Evolutionary conservation across 2,113 vertebrate genomes (phyloP), one percentile per base, ranked within the genome.

Genomic region (Sialia sialis): DNA sequence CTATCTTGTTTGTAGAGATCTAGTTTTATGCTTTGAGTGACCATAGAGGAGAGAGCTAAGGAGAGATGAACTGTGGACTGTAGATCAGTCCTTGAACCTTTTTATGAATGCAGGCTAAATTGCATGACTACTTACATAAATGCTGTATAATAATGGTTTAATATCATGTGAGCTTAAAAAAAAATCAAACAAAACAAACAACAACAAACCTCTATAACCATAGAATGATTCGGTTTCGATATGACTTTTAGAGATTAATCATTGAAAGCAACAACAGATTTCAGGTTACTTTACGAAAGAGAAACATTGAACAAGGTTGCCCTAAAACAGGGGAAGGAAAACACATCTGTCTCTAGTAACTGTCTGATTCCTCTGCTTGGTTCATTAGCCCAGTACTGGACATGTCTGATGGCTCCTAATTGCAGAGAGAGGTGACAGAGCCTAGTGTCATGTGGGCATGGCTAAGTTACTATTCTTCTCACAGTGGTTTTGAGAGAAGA

Each of bases 151-250:
- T 34, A 43, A 68, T 36, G 36, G 1, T 23, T 58, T 4, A 84
- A 48, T 34, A 38, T 22, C 15, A 32, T 20, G 10, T 52, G 11
- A 72, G 7, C 11, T 51, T 27, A 76, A 70, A 49, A 13, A 14
- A 21, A 0, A 11, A 38, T 14, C 10, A 34, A 55, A 5, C 7
- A 0, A 11, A 38, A 19, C 10, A 34, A 55, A 5, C 7, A 18
- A 2, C 23, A 43, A 36, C 3, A 26, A 12, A 60, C 38, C 11
- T 23, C 3, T 38, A 25, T 11, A 59, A 43, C 13, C 11, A 23
- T 8, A 16, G 18, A 48, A 68, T 34, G 2, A 49, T 49, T 73
- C 59, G 44, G 3, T 5, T 38, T 7, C 9, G 11, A 36, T 74
- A 51, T 39, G 46, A 76, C 8, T 9, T 58, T 30, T 77, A 56